Base-by-base conservation (phyloP, 2,797 vertebrate species). In the Emydoidea blandingii region DNA sequence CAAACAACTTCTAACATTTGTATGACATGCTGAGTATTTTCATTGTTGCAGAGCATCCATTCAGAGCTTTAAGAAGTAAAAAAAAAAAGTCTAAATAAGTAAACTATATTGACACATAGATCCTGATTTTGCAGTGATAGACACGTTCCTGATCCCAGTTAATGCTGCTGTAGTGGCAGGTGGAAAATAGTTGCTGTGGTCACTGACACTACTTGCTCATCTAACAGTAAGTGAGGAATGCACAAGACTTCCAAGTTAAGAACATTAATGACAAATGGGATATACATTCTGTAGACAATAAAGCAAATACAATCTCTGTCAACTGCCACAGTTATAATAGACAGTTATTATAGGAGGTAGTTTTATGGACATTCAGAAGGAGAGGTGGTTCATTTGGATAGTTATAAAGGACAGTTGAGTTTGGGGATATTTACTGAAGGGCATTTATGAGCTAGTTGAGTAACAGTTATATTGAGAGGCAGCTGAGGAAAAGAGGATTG, bases 261-360 rank as follows among this genome's bases (percentile, higher is more conserved):
- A 80, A n/a, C 6, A 27, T 1, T 1, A 11, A 2, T 21, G 44
- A 8, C 1, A 52, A 19, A 29, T 1, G 3, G 4, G 5, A 59
- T 12, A 15, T 29, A 21, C 14, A 4, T 1, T 29, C 23, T 44
- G 49, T 25, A 21, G 11, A 2, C 5, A 2, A 65, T n/a, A n/a
- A n/a, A 65, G 34, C 34, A 65, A 34, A n/a, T 65, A n/a, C 16
- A 15, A 78, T 3, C 12, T 1, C 29, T 37, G 50, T 21, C 87
- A 49, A 4, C 6, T 88, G 34, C 74, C n/a, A 5, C 23, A 47
- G 19, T 31, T 54, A 19, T 10, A 8, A 56, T 6, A 0, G 10
- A 25, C 2, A 7, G 29, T 49, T 78, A 2, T 12, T 74, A 31
- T 50, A 11, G 44, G 59, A 31, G 2, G 25, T 4, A 37, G 19